These are phyloP conservation scores for Riparia riparia DNA, from an alignment of 2,113 vertebrate species.

Conservation along the genomic window DNA sequence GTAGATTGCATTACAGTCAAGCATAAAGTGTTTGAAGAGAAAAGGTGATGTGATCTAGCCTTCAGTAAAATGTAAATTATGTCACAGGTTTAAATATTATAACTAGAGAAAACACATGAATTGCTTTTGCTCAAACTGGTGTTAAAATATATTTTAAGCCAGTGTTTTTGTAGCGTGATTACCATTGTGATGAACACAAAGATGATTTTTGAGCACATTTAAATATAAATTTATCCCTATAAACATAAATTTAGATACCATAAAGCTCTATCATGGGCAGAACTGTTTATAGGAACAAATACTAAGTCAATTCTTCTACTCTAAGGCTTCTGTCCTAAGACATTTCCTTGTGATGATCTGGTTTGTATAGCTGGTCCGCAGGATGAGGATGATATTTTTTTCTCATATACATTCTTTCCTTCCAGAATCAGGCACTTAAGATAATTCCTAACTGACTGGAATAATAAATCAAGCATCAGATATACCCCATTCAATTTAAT, in stretches of 20 bases:
- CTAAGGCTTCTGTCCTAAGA: not conserved
- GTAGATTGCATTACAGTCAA: not conserved
- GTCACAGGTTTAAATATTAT: not conserved
- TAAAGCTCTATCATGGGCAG: not conserved
- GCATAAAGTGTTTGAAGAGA: not conserved
- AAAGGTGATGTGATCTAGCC: not conserved
- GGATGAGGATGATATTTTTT: not conserved
- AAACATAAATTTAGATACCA: not conserved
- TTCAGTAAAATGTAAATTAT: not conserved
- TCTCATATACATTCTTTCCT: not conserved
- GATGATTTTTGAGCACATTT: not conserved
- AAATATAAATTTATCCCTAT: not conserved
- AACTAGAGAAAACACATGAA: not conserved
- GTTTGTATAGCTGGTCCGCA: not conserved
- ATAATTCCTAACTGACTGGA: not conserved
- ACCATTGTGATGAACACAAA: not conserved
- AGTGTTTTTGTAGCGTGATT: not conserved
- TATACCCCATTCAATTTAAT: not conserved
- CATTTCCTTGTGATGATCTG: rapidly evolving
- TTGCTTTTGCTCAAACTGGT: not conserved
- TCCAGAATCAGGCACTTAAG: not conserved
- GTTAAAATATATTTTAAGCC: not conserved
- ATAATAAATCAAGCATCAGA: not conserved
- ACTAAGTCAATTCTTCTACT: not conserved
- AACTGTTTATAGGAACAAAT: not conserved